Base-by-base conservation (phyloP, 1,140 invertebrate species). In the Aphis craccivora region DNA sequence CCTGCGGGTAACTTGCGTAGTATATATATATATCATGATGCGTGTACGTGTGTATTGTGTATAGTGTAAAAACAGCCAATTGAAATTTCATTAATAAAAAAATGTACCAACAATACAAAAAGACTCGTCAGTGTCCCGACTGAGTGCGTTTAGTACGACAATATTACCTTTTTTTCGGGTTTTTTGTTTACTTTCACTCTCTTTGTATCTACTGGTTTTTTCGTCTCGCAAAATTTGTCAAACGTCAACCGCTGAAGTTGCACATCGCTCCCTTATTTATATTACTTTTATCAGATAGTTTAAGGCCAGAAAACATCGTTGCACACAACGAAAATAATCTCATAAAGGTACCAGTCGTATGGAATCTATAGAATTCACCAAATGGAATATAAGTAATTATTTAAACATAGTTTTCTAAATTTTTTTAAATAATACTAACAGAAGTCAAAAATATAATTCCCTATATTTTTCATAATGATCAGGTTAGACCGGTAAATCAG, bases 11-110 rank as follows among this genome's bases (percentile, higher is more conserved):
- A 48, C 40, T n/a, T 11, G 84, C 30, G 35, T 51, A 86, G 37
- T 48, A 18, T 7, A n/a, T 35, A 67, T 67, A 45, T 45, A 45
- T 67, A 76, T 35, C 60, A 76, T 18, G 30, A n/a, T 67, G 30
- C 35, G 51, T 23, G 88, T 23, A 35, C 53, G 51, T 67, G 60
- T 76, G 60, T 60, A 30, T n/a, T 67, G 60, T 76, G 60, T 60
- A 30, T n/a, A 67, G 30, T 67, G 88, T 55, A 84, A 92, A 92
- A 92, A 53, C 60, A 45, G 45, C 84, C 91, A 51, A 92, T 92
- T 83, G 90, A 91, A 91, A 91, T 91, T 91, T 35, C 76, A 92
- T 92, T 92, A 76, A 91, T 91, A 91, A 30, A 48, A 37, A 90
- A 90, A 40, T 37, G 37, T 7, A 90, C 25, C n/a, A 53, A 37